phyloP scores from a whole-genome alignment of 1,140 invertebrate species.

The Berghia stephanieae region DNA sequence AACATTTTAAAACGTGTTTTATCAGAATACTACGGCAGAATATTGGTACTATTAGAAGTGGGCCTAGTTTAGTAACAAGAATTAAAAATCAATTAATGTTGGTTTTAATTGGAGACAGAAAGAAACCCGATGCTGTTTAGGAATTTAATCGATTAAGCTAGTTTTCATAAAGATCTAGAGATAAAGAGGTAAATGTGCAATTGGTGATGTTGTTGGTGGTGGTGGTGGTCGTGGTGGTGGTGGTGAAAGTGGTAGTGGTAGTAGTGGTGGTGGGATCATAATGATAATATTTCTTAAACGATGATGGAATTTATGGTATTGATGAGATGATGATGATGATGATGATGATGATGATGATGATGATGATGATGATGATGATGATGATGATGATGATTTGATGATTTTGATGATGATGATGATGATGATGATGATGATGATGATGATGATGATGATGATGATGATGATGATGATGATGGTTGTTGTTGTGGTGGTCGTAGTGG shows the following conservation, averaged over 20 bases:
- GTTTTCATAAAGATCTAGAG: neutral
- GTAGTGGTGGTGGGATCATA: neutral
- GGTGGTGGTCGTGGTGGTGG: neutral
- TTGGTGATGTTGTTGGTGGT: neutral
- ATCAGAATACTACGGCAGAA: no score
- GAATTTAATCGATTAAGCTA: neutral
- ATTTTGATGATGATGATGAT: neutral
- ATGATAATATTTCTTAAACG: no score
- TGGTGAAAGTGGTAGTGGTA: neutral
- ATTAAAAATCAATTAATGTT: no score
- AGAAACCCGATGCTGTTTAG: no score
- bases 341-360: slow-evolving; percentile 1
- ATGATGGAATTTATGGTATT: no score
- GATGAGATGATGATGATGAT: neutral
- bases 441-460: slow-evolving; percentile 2
- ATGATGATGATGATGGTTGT: no score
- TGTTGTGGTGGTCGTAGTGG: no score
- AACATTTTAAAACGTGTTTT: no score
- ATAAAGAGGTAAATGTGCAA: neutral
- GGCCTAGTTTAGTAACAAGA: no score
- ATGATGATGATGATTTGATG: neutral
- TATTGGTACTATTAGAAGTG: no score
- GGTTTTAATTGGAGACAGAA: no score
- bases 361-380: slow-evolving; percentile 5
- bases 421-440: slow-evolving; percentile 1